Evolutionary conservation across 1,140 invertebrate genomes (phyloP), one percentile per base, ranked within the genome.

Genomic region (Thalassaphorura encarpata): DNA sequence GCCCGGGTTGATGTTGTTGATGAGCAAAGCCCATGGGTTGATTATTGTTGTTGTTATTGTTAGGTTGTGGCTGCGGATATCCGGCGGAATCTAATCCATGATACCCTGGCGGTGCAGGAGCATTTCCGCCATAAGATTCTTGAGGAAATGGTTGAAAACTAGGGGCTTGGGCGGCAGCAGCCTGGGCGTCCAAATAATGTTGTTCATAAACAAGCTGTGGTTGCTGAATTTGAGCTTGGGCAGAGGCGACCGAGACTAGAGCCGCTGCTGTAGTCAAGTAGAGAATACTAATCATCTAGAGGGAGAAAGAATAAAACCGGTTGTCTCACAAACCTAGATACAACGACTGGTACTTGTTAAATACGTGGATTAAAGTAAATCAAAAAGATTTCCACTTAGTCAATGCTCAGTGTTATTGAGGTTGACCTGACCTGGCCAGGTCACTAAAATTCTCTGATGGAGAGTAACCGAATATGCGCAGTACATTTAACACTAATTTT

Each of bases 251-350:
- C 8, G 6, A 43, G 42, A 21, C 16, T 18, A 43, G 11, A 43
- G 33, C 33, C 19, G 18, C 6, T 26, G 28, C 21, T n/a, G 28
- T 21, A 26, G 21, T 19, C 11, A 33, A 27, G 26, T 33, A 29
- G 5, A 51, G 48, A 33, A 51, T 51, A 33, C 27, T 36, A 51
- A 51, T 51, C 48, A 39, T 39, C 48, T 51, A 8, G 8, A 27
- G 11, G 8, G 8, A 11, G 26, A 29, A 21, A 27, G 24, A 26
- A 29, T 36, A 36, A 23, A 51, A 51, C 48, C 48, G 48, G 48
- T 51, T 51, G 48, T 51, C 28, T 51, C 33, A 51, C 48, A 51
- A 51, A 51, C 48, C 48, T 27, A 51, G 48, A 27, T 51, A 4
- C 33, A 36, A 11, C n/a, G n/a, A n/a, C n/a, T n/a, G n/a, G n/a